Evolutionary conservation across 2,113 vertebrate species (phyloP), one percentile per base, ranked within the genome.

Genomic region (Fulmarus glacialis): DNA sequence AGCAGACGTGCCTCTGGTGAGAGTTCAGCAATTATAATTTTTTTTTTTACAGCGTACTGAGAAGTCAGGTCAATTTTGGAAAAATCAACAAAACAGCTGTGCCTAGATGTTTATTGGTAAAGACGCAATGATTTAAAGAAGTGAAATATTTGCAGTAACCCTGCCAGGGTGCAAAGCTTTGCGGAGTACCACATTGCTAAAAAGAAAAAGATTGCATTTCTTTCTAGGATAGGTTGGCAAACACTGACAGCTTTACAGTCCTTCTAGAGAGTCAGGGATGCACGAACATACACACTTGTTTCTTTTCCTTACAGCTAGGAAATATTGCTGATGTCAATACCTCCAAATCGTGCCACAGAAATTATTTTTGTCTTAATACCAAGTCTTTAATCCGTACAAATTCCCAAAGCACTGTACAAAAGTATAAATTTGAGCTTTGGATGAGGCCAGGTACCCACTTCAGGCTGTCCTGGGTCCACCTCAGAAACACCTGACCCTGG

Each of bases 251-350:
- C 32, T 53, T 58, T 52, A 3, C 87, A 64, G 23, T 66, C 36
- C 59, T 38, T 12, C 53, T 19, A 34, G 47, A 56, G 34, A 66
- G 80, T 30, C 18, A 62, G 23, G 34, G 36, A 62, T 48, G 11
- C 7, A 47, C n/a, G 34, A 1, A 23, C 2, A 30, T 1, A 6
- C 2, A 53, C 7, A 11, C 3, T 26, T 30, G 7, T 11, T 87
- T 53, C 20, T 87, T 40, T n/a, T 59, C 45, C 40, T 70, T 84
- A 19, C 27, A 34, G 40, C 27, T 40, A 64, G 50, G 34, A 18
- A 56, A 71, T 38, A 78, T 1, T 74, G 36, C 43, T 71, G 50
- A 40, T 24, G 13, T 10, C 43, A 47, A 11, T 8, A 50, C 29
- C 11, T 43, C 24, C 60, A 48, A 66, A 47, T 0, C 11, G 7